These are phyloP conservation scores for Natator depressus DNA, from an alignment of 2,113 vertebrate genomes.

Conservation along the genomic window DNA sequence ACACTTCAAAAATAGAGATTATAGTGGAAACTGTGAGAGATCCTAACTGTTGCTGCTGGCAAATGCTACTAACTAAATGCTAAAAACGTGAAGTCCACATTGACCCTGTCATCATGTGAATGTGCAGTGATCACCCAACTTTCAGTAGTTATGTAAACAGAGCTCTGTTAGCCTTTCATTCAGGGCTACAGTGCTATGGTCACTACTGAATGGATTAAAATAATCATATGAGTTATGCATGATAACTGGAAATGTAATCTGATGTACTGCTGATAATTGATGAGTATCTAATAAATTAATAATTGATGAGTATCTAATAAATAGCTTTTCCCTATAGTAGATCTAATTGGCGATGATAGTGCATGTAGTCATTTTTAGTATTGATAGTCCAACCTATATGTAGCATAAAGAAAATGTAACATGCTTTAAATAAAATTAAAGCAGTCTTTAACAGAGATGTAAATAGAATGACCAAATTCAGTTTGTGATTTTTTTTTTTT, in stretches of 20 bases:
- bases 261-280: neutral
- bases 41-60: neutral
- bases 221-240: neutral
- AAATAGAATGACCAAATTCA: neutral
- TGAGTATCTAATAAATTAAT: neutral
- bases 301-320: neutral
- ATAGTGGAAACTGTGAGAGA: neutral
- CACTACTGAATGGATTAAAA: neutral
- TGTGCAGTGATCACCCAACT: neutral
- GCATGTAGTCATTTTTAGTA: neutral
- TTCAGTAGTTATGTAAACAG: neutral
- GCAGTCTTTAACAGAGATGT: neutral
- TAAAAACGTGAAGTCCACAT: neutral
- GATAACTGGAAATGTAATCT: neutral
- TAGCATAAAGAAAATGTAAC: neutral
- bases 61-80: neutral
- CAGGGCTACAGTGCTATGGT: neutral
- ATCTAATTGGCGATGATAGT: neutral
- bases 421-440: rapidly evolving
- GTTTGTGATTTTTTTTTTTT: neutral
- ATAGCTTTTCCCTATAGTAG: neutral
- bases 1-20: neutral
- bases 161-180: neutral
- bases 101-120: neutral
- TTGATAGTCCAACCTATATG: neutral